phyloP scores from a whole-genome alignment of 2,797 vertebrate species.

The Bryconaethiops microstoma region DNA sequence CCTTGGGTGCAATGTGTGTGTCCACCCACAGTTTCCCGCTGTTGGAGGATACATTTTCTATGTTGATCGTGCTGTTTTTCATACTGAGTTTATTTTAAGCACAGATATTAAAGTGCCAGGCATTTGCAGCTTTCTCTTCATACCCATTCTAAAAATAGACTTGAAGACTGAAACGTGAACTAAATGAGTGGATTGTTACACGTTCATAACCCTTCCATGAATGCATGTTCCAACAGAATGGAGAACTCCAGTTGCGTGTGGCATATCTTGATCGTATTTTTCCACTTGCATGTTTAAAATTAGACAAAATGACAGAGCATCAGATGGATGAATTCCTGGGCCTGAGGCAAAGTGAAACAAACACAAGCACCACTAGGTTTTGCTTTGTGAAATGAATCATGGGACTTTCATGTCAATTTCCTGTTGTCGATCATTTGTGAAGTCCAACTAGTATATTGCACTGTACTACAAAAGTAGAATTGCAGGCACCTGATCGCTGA shows the following conservation, averaged over 20 bases:
- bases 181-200: neutral
- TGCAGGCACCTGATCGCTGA: no score
- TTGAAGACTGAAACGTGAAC: neutral
- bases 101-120: neutral
- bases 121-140: neutral
- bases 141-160: neutral
- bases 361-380: neutral
- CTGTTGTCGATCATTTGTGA: neutral
- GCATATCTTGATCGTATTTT: neutral
- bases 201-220: neutral
- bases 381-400: neutral
- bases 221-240: neutral
- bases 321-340: neutral
- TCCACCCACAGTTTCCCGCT: conserved; percentile 28
- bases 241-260: neutral
- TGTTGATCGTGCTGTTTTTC: neutral
- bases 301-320: neutral
- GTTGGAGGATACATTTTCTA: neutral
- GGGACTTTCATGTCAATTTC: neutral
- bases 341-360: neutral
- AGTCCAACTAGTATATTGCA: neutral
- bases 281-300: neutral
- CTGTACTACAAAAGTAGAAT: neutral
- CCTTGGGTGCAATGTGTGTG: conserved; percentile 32
- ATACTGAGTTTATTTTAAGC: conserved; percentile 10